These are phyloP conservation scores for Pedionomus torquatus DNA, from an alignment of 2,113 vertebrate genomes.

Conservation along the genomic window DNA sequence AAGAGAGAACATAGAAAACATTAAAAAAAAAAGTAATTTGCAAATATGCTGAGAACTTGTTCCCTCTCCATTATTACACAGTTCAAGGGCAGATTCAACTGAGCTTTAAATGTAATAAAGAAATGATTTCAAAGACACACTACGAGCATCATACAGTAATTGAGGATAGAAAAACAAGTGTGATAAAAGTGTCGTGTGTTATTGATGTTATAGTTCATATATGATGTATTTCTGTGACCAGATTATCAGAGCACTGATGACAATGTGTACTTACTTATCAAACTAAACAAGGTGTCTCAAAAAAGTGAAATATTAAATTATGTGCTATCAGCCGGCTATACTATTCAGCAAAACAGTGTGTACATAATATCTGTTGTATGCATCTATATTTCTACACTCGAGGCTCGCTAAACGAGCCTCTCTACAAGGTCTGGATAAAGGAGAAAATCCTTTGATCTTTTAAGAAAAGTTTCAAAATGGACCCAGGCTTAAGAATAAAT, in stretches of 20 bases:
- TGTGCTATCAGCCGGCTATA: neutral
- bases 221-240: slow-evolving; percentile 24
- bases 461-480: slow-evolving; percentile 22
- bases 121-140: slow-evolving; percentile 3
- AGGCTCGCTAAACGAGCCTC: slow-evolving; percentile 9
- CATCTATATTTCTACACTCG: slow-evolving; percentile 11
- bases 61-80: slow-evolving; percentile 28
- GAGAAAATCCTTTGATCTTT: slow-evolving; percentile 63
- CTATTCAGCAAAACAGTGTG: neutral
- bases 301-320: slow-evolving; percentile 56
- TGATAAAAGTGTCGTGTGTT: slow-evolving; percentile 41
- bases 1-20: neutral
- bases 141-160: neutral
- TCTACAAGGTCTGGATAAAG: slow-evolving; percentile 20
- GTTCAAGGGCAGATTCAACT: slow-evolving; percentile 52
- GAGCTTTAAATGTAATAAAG: slow-evolving; percentile 45
- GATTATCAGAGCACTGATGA: slow-evolving; percentile 43
- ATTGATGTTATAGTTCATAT: slow-evolving; percentile 52
- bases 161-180: slow-evolving; percentile 30
- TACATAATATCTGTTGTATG: neutral
- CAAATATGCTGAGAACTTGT: neutral
- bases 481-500: slow-evolving; percentile 14
- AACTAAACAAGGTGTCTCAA: slow-evolving; percentile 43
- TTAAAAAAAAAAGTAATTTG: neutral
- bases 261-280: slow-evolving; percentile 13